Base-by-base conservation (phyloP, 2,888 invertebrate species). In the Mythimna ferrago region DNA sequence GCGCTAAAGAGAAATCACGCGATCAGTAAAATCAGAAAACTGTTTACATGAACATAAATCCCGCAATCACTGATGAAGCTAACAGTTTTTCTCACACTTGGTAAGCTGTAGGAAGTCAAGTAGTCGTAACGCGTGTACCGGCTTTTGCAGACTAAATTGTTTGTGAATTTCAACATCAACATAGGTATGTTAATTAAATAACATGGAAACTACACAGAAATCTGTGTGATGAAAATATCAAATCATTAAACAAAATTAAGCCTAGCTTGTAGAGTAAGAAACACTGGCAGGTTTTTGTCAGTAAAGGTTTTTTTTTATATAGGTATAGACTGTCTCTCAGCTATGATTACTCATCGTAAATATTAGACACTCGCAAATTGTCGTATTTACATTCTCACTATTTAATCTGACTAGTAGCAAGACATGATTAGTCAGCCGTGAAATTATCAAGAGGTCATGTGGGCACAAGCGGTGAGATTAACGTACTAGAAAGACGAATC, bases 1-100 rank as follows among this genome's bases (percentile, higher is more conserved):
- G 69, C 41, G 76, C 73, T 80, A 82, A 73, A 77, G 71, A 71
- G 63, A 73, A 78, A 74, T 63, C 67, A 68, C 57, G 72, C 62
- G 57, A 58, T 63, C 51, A 44, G 58, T 48, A 57, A 71, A 70
- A 71, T 65, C 54, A 71, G 35, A 71, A 66, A 81, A 72, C 57
- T 66, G 57, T 77, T 66, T 56, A 62, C 65, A 71, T 10, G 48
- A 35, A 61, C 26, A 56, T 73, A 35, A 61, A 65, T 54, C 6
- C 54, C 6, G 21, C 48, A 41, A 58, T 53, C 21, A 44, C 54
- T 51, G 48, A 41, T 75, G 60, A 44, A 60, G 7, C 19, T 61
- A 10, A 56, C 61, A 32, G 48, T 32, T 61, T 54, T 54, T 70
- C 26, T n/a, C 21, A 11, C 32, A 54, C 14, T 54, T 54, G 2